Base-by-base conservation (phyloP, 2,888 invertebrate species). In the Anoncus sp. region DNA sequence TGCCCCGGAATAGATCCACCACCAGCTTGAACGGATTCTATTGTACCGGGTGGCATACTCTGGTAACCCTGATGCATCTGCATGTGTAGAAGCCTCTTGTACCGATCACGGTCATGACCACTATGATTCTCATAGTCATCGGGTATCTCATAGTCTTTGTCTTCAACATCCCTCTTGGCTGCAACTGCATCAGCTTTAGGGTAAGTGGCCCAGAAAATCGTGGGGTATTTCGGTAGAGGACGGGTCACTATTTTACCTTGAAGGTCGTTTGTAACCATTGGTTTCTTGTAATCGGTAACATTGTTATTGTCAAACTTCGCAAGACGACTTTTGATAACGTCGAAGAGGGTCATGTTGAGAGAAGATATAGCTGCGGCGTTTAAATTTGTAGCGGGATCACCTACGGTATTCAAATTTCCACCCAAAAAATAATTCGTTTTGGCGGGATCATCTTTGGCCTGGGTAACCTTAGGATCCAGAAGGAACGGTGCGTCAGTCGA, bases 11-110 rank as follows among this genome's bases (percentile, higher is more conserved):
- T 80, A 16, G 87, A 84, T 35, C 90, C 90, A 62, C 90, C 91
- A 1, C 90, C 91, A 63, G 88, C 90, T 75, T 90, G 88, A 22
- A 91, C 84, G 4, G 87, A 84, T 75, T 91, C 90, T 7, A 89
- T 69, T 6, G 90, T 79, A 16, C 90, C 91, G 10, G 88, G 85
- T 31, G 91, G 91, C 81, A 91, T 82, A 73, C 88, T 90, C 69
- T 90, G 90, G 66, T 91, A 90, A 5, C 91, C 90, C 59, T 91
- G 91, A 70, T 87, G 89, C 87, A 91, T 88, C 35, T 89, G 81
- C 89, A 90, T 90, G 24, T 90, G 84, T 4, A 90, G 85, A 7
- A 82, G 84, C 53, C 90, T 85, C 12, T 83, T 77, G 43, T 82
- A 78, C 57, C 86, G 82, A 35, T 80, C 81, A 31, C 24, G 79